Conservation (phyloP, 2,797 vertebrate species). For the Amblyraja radiata region DNA sequence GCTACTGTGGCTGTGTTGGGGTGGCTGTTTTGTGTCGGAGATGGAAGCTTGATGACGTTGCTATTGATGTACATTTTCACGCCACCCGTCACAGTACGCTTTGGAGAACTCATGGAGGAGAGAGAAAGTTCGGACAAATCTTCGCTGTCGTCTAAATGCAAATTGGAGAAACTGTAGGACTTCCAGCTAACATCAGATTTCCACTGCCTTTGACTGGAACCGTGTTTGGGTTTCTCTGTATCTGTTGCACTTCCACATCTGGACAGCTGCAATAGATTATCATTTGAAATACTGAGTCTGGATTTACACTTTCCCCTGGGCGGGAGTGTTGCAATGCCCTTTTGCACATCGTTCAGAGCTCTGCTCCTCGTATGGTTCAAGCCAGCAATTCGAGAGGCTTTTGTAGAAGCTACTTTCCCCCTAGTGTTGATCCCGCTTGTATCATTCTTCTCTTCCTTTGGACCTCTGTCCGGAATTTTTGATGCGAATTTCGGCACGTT, state of each 20-base stretch:
- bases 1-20: constrained; percentile 80
- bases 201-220: constrained; percentile 42
- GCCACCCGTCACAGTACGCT: background rate
- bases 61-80: background rate
- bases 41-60: constrained; percentile 33
- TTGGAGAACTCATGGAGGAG: constrained; percentile 21
- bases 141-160: constrained; percentile 36
- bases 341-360: background rate
- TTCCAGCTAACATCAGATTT: constrained; percentile 30
- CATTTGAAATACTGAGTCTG: constrained; percentile 39
- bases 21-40: constrained; percentile 48
- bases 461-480: constrained; percentile 40
- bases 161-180: background rate
- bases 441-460: constrained; percentile 41
- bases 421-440: background rate
- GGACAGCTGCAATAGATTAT: constrained; percentile 41
- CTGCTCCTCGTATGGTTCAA: background rate
- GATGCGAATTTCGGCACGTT: constrained; percentile 36
- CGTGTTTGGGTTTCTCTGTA: constrained; percentile 41
- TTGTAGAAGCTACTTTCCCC: constrained; percentile 41
- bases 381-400: constrained; percentile 38
- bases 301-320: constrained; percentile 47
- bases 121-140: constrained; percentile 17
- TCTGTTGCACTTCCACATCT: constrained; percentile 39
- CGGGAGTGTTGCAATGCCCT: constrained; percentile 35